These are phyloP conservation scores for Litoditis marina DNA, from an alignment of 2,888 invertebrate genomes.

Conservation along the genomic window DNA sequence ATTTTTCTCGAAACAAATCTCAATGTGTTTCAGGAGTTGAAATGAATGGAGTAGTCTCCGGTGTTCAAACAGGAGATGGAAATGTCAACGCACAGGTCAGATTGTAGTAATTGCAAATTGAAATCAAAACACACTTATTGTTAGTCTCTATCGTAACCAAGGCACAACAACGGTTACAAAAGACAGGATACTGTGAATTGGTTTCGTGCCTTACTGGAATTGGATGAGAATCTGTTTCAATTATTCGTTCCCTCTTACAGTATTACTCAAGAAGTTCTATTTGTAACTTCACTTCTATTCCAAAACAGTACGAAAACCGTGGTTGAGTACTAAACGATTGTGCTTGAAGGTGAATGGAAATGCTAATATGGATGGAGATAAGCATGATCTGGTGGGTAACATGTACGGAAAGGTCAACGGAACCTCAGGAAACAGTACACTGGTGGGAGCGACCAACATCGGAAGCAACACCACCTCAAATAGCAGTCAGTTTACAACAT, in stretches of 20 bases:
- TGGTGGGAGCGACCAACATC: conserved; percentile 46
- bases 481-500: conserved; percentile 18
- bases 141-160: too few species aligned
- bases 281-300: too few species aligned
- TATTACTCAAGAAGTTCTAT: too few species aligned
- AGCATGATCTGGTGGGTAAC: conserved; percentile 28
- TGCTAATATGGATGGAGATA: conserved; percentile 27
- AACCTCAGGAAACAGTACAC: conserved; percentile 31
- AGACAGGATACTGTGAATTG: too few species aligned
- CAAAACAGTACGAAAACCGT: too few species aligned
- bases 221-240: too few species aligned
- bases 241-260: too few species aligned
- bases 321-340: too few species aligned
- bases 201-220: too few species aligned
- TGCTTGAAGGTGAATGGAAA: conserved; percentile 40
- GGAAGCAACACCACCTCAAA: conserved; percentile 30
- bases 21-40: conserved; percentile 39
- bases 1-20: neutral
- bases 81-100: conserved; percentile 40
- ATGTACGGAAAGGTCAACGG: conserved; percentile 43
- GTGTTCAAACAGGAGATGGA: conserved; percentile 35
- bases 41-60: conserved; percentile 46
- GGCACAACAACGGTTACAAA: too few species aligned
- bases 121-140: too few species aligned
- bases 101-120: too few species aligned